Conservation (phyloP, 2,113 vertebrate genomes). For the Orcinus orca region DNA sequence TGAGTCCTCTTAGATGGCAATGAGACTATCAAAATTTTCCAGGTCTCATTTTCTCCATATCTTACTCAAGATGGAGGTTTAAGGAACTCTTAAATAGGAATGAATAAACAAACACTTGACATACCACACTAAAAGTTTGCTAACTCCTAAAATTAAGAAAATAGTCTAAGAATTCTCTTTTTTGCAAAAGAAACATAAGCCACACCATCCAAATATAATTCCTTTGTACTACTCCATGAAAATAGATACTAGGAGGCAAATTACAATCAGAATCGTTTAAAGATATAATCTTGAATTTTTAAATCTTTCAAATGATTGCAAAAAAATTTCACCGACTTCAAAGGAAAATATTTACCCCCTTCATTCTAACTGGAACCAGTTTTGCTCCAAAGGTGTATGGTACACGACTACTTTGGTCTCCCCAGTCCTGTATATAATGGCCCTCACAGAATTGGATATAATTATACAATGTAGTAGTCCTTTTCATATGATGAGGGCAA, state of each 20-base stretch:
- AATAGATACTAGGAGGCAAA: constrained; percentile 13
- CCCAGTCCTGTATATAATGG: not conserved
- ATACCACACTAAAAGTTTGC: not conserved
- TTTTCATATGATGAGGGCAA: not conserved
- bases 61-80: not conserved
- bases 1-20: not conserved
- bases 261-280: constrained; percentile 30
- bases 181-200: constrained; percentile 35
- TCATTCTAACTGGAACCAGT: constrained; percentile 27
- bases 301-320: constrained; percentile 16
- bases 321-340: not conserved
- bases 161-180: not conserved
- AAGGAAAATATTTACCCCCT: constrained; percentile 26
- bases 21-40: not conserved
- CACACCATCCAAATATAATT: not conserved
- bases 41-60: constrained; percentile 2
- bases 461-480: not conserved
- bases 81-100: not conserved
- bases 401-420: not conserved
- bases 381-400: constrained; percentile 21
- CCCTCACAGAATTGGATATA: constrained; percentile 18
- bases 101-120: not conserved
- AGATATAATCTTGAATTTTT: constrained; percentile 18
- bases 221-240: not conserved
- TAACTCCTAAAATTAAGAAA: constrained; percentile 38